Evolutionary conservation across 1,140 invertebrate species (phyloP).

Genomic region (Sarcophaga peregrina): DNA sequence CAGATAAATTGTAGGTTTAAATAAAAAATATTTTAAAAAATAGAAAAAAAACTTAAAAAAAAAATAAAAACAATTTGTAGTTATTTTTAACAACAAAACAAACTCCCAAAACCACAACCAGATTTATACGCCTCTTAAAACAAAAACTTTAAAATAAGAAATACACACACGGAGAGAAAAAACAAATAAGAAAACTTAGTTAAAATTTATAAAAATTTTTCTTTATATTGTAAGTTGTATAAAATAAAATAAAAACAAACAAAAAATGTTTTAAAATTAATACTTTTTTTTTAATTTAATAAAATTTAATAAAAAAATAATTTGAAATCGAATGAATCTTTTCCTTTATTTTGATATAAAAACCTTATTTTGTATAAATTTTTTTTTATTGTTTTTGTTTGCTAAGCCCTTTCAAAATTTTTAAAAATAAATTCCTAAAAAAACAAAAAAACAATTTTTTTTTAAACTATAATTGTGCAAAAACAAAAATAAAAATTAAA

Average conservation of each 20-base stretch:
- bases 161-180: not conserved
- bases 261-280: not conserved
- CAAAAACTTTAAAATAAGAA: not conserved
- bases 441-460: not conserved
- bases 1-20: constrained; percentile 8
- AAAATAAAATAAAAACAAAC: not conserved
- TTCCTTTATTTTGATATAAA: constrained; percentile 35
- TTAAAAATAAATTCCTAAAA: constrained; percentile 28
- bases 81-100: constrained; percentile 9
- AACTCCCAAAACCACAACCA: not conserved
- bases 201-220: constrained; percentile 18
- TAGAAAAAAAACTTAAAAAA: too few relatives aligned
- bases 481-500: too few relatives aligned
- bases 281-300: not conserved
- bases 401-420: constrained; percentile 7
- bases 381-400: constrained; percentile 1
- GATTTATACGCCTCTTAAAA: constrained; percentile 21
- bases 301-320: constrained; percentile 4
- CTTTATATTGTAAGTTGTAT: constrained; percentile 5
- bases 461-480: constrained; percentile 13
- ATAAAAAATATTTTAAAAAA: not conserved
- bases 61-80: not conserved
- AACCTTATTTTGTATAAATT: constrained; percentile 20
- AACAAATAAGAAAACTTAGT: constrained; percentile 23
- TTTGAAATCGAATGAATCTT: not conserved